Evolutionary conservation across 2,888 invertebrate genomes (phyloP).

Genomic region (Lasioglossum calceatum): DNA sequence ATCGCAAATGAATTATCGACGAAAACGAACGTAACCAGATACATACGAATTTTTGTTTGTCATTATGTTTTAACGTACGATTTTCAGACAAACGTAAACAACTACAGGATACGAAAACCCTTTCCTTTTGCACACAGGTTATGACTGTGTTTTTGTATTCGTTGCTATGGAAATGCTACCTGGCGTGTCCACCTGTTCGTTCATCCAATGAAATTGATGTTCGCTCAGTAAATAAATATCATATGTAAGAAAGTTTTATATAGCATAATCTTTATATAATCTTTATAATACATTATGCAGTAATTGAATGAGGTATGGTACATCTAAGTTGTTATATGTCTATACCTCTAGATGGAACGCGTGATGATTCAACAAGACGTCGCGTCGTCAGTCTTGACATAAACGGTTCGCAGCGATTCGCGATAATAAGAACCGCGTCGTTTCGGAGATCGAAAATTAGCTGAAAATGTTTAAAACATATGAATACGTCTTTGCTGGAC

Average conservation of each 20-base stretch:
- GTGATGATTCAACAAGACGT: slow-evolving; percentile 52
- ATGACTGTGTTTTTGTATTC: slow-evolving; percentile 61
- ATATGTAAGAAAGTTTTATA: slow-evolving; percentile 25
- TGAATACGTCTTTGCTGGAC: slow-evolving; percentile 25
- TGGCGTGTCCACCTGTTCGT: neutral
- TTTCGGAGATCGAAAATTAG: slow-evolving; percentile 28
- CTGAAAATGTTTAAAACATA: slow-evolving; percentile 13
- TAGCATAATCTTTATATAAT: slow-evolving; percentile 56
- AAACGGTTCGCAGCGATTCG: slow-evolving; percentile 41
- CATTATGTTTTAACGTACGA: slow-evolving; percentile 43
- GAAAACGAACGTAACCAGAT: neutral
- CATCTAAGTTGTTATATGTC: slow-evolving; percentile 34
- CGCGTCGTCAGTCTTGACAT: slow-evolving; percentile 47
- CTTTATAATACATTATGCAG: slow-evolving; percentile 55
- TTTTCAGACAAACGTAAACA: neutral
- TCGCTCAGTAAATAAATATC: slow-evolving; percentile 14
- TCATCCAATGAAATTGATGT: neutral
- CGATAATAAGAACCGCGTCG: slow-evolving; percentile 23
- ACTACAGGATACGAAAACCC: slow-evolving; percentile 3
- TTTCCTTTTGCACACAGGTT: slow-evolving; percentile 53
- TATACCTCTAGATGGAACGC: slow-evolving; percentile 30
- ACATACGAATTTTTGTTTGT: slow-evolving; percentile 58
- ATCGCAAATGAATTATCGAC: neutral
- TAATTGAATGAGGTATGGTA: slow-evolving; percentile 67
- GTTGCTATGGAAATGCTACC: slow-evolving; percentile 60